Percentiles rank a stretch among this genome's conserved stretches.
These are phyloP conservation scores for Cosmorhoe ocellata DNA, from an alignment of 2,888 invertebrate genomes.

Conservation along the genomic window DNA sequence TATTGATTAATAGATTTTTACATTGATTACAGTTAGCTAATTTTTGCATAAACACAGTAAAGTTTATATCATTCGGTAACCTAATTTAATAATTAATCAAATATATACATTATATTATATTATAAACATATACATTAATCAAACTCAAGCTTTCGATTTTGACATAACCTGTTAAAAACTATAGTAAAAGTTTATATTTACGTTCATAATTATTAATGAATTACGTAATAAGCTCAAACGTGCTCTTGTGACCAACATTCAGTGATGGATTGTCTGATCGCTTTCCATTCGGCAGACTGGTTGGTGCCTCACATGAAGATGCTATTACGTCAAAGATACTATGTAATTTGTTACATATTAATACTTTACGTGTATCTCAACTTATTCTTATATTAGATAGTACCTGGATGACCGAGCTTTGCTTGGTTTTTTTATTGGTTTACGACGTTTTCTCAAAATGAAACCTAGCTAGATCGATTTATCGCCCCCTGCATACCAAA, in stretches of 20 bases:
- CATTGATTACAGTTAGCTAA: too few relatives aligned
- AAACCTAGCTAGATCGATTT: too few relatives aligned
- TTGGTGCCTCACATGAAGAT: constrained; percentile 3
- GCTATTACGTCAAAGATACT: background rate
- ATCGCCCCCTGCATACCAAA: too few relatives aligned
- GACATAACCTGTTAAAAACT: constrained; percentile 21
- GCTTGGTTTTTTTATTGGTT: too few relatives aligned
- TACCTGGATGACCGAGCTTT: too few relatives aligned
- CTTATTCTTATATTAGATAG: too few relatives aligned
- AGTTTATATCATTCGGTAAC: too few relatives aligned
- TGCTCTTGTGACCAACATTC: constrained; percentile 2
- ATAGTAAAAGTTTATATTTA: constrained; percentile 17
- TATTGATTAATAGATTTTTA: too few relatives aligned
- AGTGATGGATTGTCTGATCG: constrained; percentile 1
- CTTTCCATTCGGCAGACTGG: constrained; percentile 13
- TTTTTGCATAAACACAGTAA: too few relatives aligned
- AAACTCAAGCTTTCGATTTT: constrained; percentile 12
- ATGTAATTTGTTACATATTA: background rate
- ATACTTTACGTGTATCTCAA: background rate
- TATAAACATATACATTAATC: background rate
- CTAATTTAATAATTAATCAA: too few relatives aligned
- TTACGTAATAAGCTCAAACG: constrained; percentile 10
- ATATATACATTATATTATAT: too few relatives aligned
- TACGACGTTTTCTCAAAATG: too few relatives aligned
- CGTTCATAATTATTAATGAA: background rate